Evolutionary conservation across 2,113 vertebrate species (phyloP).

Genomic region (Cacatua alba): DNA sequence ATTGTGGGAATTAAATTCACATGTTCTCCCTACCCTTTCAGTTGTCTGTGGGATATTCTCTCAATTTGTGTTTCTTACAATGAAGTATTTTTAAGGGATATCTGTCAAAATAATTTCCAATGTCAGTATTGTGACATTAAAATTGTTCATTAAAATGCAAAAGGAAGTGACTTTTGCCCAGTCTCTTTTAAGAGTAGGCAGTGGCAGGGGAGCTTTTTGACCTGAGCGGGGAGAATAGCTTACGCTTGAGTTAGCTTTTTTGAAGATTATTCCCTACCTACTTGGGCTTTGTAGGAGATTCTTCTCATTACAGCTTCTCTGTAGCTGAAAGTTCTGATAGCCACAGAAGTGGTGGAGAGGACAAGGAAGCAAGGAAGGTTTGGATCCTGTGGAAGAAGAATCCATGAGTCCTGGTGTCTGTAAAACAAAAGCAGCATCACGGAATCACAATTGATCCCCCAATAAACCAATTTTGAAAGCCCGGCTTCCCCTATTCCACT

Average conservation of each 20-base stretch:
- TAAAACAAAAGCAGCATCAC: slow-evolving; percentile 37
- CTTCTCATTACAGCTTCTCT: not conserved
- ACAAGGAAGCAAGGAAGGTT: not conserved
- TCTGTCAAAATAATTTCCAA: not conserved
- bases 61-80: not conserved
- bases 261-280: not conserved
- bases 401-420: not conserved
- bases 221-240: not conserved
- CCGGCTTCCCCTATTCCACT: not conserved
- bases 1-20: not conserved
- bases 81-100: not conserved
- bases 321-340: not conserved
- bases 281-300: not conserved
- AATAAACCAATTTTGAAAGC: slow-evolving; percentile 63
- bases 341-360: not conserved
- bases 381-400: not conserved
- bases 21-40: not conserved
- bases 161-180: not conserved
- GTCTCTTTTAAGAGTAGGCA: not conserved
- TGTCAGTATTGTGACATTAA: not conserved
- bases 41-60: not conserved
- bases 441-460: slow-evolving; percentile 35
- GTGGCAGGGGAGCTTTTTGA: not conserved
- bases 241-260: not conserved
- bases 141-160: not conserved